Conservation (phyloP, 2,797 vertebrate genomes). For the Megalops cyprinoides region DNA sequence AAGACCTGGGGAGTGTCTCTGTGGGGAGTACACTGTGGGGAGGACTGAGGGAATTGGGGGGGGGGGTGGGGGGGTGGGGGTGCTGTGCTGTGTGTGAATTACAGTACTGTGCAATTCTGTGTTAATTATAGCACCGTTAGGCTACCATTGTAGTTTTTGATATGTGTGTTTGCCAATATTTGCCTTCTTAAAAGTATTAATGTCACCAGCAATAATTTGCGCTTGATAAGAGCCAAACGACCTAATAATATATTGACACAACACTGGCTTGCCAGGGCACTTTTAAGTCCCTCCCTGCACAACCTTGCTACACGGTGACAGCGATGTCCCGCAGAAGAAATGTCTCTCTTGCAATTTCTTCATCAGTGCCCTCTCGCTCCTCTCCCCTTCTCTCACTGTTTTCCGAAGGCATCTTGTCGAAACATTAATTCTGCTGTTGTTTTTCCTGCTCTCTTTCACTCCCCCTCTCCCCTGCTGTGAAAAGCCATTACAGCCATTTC, state of each 20-base stretch:
- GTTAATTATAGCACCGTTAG: conserved; percentile 4
- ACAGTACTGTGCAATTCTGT: background rate
- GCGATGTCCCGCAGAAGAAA: conserved; percentile 58
- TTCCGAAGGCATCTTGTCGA: conserved; percentile 52
- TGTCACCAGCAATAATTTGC: background rate
- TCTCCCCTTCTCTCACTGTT: conserved; percentile 41
- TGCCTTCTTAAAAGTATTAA: background rate
- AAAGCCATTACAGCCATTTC: conserved; percentile 70
- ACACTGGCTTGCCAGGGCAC: background rate
- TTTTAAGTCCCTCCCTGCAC: background rate
- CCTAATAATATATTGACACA: background rate
- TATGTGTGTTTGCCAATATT: conserved; percentile 5
- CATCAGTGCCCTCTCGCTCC: conserved; percentile 36
- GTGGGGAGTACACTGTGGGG: background rate
- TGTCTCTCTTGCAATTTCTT: conserved; percentile 51
- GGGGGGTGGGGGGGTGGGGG: background rate
- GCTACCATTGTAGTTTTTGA: background rate
- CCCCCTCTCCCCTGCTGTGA: conserved; percentile 66
- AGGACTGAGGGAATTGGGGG: background rate
- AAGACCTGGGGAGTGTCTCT: background rate
- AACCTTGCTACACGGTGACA: conserved; percentile 7
- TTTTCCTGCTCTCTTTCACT: conserved; percentile 48
- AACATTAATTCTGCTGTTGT: conserved; percentile 70
- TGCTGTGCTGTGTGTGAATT: background rate
- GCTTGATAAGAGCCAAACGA: background rate